Conservation (phyloP, 2,888 invertebrate genomes). For the Drosophila rubida region DNA sequence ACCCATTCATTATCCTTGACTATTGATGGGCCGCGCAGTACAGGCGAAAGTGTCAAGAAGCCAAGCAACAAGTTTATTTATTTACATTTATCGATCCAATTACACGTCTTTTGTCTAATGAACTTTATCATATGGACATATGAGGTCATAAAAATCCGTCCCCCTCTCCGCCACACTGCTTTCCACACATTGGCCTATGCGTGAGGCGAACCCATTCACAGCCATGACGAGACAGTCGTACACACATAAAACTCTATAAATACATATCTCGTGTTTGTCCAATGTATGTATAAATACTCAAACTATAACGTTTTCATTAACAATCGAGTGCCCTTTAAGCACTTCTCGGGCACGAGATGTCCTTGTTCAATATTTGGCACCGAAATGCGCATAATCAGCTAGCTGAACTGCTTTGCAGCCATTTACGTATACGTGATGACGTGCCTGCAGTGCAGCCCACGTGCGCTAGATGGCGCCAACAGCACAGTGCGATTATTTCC, state of each 20-base stretch:
- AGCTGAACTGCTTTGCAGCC: not conserved
- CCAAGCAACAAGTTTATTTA: constrained; percentile 64
- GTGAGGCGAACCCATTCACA: constrained; percentile 23
- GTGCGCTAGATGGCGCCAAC: not conserved
- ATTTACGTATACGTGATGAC: not conserved
- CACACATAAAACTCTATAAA: constrained; percentile 5
- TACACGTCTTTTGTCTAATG: constrained; percentile 18
- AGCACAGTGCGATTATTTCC: not conserved
- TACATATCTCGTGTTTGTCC: constrained; percentile 13
- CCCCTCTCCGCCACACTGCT: constrained; percentile 6
- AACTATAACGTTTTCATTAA: constrained; percentile 20
- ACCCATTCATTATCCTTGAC: constrained; percentile 1
- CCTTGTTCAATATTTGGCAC: not conserved
- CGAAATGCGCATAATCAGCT: not conserved
- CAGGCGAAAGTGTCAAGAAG: not conserved
- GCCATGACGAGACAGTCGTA: not conserved
- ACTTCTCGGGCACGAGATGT: not conserved
- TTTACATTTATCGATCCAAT: constrained; percentile 55
- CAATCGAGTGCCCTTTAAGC: constrained; percentile 1
- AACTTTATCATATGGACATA: constrained; percentile 32
- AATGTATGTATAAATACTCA: constrained; percentile 13
- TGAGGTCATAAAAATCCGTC: constrained; percentile 33
- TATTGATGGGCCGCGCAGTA: not conserved
- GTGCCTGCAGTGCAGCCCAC: not conserved
- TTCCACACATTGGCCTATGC: constrained; percentile 4